A percentile compares a stretch with the other conserved stretches of the same genome.
These are phyloP conservation scores for Phycodurus eques DNA, from an alignment of 2,113 vertebrate genomes.

Conservation along the genomic window DNA sequence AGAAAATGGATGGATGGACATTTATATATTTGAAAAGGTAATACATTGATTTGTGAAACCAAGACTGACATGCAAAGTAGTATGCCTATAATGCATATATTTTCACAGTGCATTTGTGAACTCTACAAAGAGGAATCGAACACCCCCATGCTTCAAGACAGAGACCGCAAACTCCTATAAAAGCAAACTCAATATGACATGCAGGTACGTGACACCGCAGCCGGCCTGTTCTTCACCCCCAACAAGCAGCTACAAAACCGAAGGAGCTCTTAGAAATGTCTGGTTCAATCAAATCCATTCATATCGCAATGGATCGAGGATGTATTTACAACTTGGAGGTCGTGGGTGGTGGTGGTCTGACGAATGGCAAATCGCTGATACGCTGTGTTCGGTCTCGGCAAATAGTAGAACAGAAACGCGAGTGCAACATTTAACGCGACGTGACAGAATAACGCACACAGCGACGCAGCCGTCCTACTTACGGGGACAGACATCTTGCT, in stretches of 20 bases:
- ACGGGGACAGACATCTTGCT: slow-evolving; percentile 64
- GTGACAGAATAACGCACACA: background rate
- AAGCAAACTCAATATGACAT: background rate
- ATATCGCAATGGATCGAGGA: no score
- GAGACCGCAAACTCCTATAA: background rate
- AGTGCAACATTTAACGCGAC: background rate
- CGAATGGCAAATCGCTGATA: background rate
- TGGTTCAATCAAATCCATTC: no score
- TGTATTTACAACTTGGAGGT: no score
- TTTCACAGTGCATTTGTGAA: background rate
- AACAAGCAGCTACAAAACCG: background rate
- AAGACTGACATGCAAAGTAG: background rate
- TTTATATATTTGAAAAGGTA: no score
- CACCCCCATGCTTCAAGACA: background rate
- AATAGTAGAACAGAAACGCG: background rate
- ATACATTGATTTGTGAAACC: background rate
- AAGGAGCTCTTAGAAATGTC: background rate
- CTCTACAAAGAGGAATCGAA: background rate
- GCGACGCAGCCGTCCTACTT: slow-evolving; percentile 33
- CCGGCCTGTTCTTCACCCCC: background rate
- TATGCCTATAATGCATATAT: background rate
- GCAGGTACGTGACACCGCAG: background rate
- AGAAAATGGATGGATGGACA: no score
- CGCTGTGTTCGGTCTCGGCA: no score
- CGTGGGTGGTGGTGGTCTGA: background rate